Evolutionary conservation across 2,113 vertebrate genomes (phyloP).

Genomic region (Nothoprocta pentlandii): DNA sequence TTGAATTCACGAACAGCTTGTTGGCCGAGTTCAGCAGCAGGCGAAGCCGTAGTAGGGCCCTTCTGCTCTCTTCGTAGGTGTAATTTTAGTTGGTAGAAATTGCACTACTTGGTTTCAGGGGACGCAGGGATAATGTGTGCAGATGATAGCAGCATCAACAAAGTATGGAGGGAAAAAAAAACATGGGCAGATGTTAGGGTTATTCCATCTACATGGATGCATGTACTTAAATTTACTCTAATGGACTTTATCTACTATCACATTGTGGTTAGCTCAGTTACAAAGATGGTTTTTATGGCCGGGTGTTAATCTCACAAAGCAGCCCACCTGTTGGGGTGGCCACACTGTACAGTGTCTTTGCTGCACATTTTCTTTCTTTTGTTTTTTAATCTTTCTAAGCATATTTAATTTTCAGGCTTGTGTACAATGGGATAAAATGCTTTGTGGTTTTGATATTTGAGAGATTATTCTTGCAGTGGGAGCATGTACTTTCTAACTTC

Average conservation of each 20-base stretch:
- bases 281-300: conserved; percentile 63
- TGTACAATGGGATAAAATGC: conserved; percentile 39
- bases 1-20: background rate
- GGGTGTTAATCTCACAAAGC: conserved; percentile 61
- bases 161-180: conserved; percentile 62
- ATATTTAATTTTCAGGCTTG: conserved; percentile 38
- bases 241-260: conserved; percentile 62
- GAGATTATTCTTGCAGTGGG: conserved; percentile 20
- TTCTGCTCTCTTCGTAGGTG: conserved; percentile 56
- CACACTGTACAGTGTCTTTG: conserved; percentile 40
- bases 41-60: background rate
- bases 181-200: conserved; percentile 76
- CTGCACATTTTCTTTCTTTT: background rate
- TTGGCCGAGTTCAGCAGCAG: background rate
- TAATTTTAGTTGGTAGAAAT: conserved; percentile 53
- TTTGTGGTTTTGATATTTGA: conserved; percentile 23
- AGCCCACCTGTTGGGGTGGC: conserved; percentile 55
- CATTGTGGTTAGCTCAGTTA: conserved; percentile 59
- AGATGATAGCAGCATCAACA: conserved; percentile 65
- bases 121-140: conserved; percentile 63
- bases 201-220: conserved; percentile 70
- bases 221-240: conserved; percentile 68
- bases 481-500: background rate
- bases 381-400: background rate
- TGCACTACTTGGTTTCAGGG: conserved; percentile 62